Base-by-base conservation (phyloP, 2,113 vertebrate genomes). In the Catagonus wagneri region DNA sequence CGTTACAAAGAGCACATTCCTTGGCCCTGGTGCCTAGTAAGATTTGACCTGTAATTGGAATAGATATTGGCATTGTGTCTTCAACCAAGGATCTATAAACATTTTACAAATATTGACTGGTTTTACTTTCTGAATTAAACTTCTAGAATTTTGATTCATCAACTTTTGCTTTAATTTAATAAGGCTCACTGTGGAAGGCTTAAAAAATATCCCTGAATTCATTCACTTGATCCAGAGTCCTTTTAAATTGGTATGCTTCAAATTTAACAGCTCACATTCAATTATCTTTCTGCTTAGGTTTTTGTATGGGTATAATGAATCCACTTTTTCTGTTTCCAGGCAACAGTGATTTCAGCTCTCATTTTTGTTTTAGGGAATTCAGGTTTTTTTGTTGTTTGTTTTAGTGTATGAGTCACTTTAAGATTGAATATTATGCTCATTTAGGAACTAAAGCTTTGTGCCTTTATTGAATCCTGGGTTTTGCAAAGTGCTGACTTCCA, bases 371-470 rank as follows among this genome's bases (percentile, higher is more conserved):
- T 79, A 93, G n/a, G 63, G 52, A 76, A n/a, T 32, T 83, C 23
- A 23, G 39, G 44, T 44, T 34, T 61, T 94, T 93, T 97, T 91
- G 54, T 76, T 93, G n/a, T 93, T 96, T 66, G 22, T 95, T 93
- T 88, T 58, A 80, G 66, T 61, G 36, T 60, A n/a, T 72, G 36
- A 52, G 10, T 29, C 22, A 72, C 54, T 9, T 79, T 96, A 84
- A 71, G 27, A 80, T 63, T 32, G 27, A 83, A 29, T 75, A 27
- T 61, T 66, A 54, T 61, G 65, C 8, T 66, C 36, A 90, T 7
- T 71, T 75, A 80, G 56, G 32, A 83, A 17, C 5, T 44, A 90
- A 72, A 86, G 16, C 23, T 61, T 66, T 75, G 11, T 85, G 61
- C 23, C n/a, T 32, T 92, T 58, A 63, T 32, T 56, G 29, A 34